phyloP scores from a whole-genome alignment of 2,797 vertebrate species.

The Silurus aristotelis region DNA sequence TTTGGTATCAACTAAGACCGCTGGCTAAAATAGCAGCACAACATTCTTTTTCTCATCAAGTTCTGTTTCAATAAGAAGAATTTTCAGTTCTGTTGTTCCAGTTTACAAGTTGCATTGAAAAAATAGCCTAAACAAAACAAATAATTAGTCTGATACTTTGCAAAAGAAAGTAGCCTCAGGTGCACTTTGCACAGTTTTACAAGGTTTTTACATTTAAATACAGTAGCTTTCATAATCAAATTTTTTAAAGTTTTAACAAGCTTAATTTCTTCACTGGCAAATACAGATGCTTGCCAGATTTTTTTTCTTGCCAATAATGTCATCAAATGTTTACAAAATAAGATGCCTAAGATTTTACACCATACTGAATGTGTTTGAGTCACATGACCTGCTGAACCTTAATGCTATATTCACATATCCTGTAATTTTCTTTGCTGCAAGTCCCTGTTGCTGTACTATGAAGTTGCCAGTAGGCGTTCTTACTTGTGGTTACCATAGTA shows the following conservation, averaged over 20 bases:
- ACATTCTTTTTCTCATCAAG: slow-evolving; percentile 13
- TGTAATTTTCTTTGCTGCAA: too few relatives aligned
- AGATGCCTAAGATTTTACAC: not conserved
- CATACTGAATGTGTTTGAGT: not conserved
- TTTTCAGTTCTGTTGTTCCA: not conserved
- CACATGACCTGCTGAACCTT: not conserved
- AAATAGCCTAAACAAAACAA: not conserved
- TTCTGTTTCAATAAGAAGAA: not conserved
- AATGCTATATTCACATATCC: not conserved
- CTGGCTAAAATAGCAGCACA: slow-evolving; percentile 19
- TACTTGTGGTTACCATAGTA: too few relatives aligned
- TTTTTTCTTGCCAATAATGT: too few relatives aligned
- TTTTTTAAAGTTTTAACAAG: not conserved
- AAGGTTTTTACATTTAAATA: not conserved
- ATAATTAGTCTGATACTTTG: not conserved
- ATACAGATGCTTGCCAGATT: too few relatives aligned
- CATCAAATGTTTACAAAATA: too few relatives aligned
- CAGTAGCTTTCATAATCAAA: not conserved
- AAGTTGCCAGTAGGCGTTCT: too few relatives aligned
- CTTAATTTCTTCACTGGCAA: not conserved
- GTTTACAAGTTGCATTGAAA: too few relatives aligned
- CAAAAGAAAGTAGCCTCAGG: not conserved
- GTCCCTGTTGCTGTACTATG: too few relatives aligned
- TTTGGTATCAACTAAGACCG: slow-evolving; percentile 8
- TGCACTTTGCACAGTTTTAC: not conserved